Evolutionary conservation across 2,113 vertebrate species (phyloP), one percentile per base, ranked within the genome.

Genomic region (Rostratula benghalensis): DNA sequence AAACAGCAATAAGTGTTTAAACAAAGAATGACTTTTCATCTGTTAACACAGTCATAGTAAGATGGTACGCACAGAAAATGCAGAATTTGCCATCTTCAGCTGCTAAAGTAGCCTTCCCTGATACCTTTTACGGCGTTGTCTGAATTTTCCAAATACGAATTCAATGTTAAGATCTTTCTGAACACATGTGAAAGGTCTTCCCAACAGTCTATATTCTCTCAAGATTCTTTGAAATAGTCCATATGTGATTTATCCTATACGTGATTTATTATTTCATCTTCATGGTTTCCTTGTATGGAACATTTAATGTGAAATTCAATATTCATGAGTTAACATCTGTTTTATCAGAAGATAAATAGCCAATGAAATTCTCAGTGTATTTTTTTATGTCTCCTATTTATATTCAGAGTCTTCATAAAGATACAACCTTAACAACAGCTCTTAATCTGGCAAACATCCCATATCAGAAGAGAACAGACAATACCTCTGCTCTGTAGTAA

Each of bases 61-160:
- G 11, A 13, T n/a, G n/a, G 6, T 33, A 30, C 27, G 5, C 19
- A 30, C 19, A 50, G 86, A 16, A 65, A 48, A 83, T 8, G 9
- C 13, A 11, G 9, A 56, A 14, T 27, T 78, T 24, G 2, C 33
- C 9, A 3, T 79, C 46, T 35, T 51, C 0, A 0, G 13, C 60
- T 63, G 3, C 41, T 4, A 1, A 67, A 41, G 50, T 53, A 39
- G 28, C 22, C 46, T 83, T 83, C 54, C 25, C 18, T 65, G 30
- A 27, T 68, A 65, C 13, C 8, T 69, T 57, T 87, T 87, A 37
- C 37, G 54, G 4, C 16, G 7, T 63, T 71, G 20, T 41, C 67
- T 69, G 25, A 35, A 51, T 87, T 89, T 23, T 35, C 43, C 37
- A 71, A 59, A 27, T 64, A 45, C 8, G 11, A 43, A 1, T 83